These are phyloP conservation scores for Drosophila ananassae DNA, from an alignment of 1,140 invertebrate species.

Conservation along the genomic window DNA sequence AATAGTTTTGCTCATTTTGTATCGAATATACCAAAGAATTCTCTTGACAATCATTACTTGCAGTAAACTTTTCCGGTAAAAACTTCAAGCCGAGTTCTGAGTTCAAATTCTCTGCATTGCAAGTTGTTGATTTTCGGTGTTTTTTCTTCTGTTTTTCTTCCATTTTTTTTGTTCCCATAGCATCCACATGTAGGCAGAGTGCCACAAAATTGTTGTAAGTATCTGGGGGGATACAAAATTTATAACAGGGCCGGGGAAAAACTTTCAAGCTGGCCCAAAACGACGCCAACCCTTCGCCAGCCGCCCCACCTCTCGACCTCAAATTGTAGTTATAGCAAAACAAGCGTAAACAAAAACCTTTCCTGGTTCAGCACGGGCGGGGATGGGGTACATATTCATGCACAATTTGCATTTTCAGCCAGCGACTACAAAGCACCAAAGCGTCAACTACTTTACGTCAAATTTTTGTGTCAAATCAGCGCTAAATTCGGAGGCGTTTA, in stretches of 20 bases:
- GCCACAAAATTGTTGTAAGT: constrained; percentile 73
- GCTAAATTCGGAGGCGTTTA: constrained; percentile 66
- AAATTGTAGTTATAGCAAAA: constrained; percentile 53
- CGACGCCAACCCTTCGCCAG: not conserved
- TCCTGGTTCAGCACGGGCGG: not conserved
- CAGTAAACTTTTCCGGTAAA: constrained; percentile 32
- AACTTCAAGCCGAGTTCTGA: constrained; percentile 15
- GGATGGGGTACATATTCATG: constrained; percentile 46
- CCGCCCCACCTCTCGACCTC: not conserved
- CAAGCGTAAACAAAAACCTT: constrained; percentile 70
- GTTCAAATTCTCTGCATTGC: constrained; percentile 35
- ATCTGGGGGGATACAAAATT: constrained; percentile 68
- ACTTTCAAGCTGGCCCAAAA: constrained; percentile 33
- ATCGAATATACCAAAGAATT: constrained; percentile 29
- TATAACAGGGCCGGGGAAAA: constrained; percentile 57
- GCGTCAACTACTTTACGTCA: constrained; percentile 52
- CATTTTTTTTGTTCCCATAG: constrained; percentile 58
- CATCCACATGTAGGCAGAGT: constrained; percentile 64
- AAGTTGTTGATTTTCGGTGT: constrained; percentile 59
- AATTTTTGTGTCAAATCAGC: constrained; percentile 80
- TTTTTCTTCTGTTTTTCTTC: constrained; percentile 39
- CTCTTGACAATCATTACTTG: constrained; percentile 53
- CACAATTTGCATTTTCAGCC: constrained; percentile 72
- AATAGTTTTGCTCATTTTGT: constrained; percentile 5
- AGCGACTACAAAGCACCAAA: constrained; percentile 18